Percentiles rank a stretch among this genome's conserved stretches.
Conservation (phyloP, 2,888 invertebrate genomes). For the Omphaloscelis lunosa region DNA sequence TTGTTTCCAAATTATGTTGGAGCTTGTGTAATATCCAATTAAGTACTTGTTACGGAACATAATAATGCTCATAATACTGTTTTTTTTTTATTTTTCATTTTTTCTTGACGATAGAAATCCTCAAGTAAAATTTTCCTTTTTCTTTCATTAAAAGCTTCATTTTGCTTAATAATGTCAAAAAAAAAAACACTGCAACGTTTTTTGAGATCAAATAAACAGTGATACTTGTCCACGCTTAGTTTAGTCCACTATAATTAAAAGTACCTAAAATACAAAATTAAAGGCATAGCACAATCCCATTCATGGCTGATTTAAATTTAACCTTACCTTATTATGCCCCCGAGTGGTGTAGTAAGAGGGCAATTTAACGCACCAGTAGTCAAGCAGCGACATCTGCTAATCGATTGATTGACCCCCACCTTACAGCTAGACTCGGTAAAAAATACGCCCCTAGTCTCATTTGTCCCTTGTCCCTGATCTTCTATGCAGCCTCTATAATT, state of each 20-base stretch:
- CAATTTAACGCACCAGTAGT: slow-evolving; percentile 89
- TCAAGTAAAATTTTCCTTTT: not conserved
- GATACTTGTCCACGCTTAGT: not conserved
- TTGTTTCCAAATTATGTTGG: slow-evolving; percentile 51
- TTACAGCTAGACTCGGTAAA: slow-evolving; percentile 81
- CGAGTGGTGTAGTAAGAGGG: slow-evolving; percentile 79
- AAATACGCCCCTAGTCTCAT: slow-evolving; percentile 79
- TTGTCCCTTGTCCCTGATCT: slow-evolving; percentile 72
- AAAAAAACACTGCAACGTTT: not conserved
- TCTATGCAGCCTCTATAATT: slow-evolving; percentile 75
- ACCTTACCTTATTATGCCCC: slow-evolving; percentile 82
- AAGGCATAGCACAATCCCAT: slow-evolving; percentile 25
- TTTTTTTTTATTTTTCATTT: not conserved
- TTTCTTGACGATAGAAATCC: not conserved
- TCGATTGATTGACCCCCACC: slow-evolving; percentile 89
- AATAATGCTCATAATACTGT: slow-evolving; percentile 18
- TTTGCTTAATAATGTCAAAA: not conserved
- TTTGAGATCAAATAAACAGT: not conserved
- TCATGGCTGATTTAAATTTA: slow-evolving; percentile 71
- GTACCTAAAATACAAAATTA: not conserved
- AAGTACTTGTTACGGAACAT: slow-evolving; percentile 27
- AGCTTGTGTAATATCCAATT: slow-evolving; percentile 54
- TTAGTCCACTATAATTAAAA: not conserved
- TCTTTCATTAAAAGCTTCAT: not conserved
- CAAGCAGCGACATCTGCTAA: slow-evolving; percentile 89